These are phyloP conservation scores for Salvator merianae DNA, from an alignment of 2,113 vertebrate genomes.

Conservation along the genomic window DNA sequence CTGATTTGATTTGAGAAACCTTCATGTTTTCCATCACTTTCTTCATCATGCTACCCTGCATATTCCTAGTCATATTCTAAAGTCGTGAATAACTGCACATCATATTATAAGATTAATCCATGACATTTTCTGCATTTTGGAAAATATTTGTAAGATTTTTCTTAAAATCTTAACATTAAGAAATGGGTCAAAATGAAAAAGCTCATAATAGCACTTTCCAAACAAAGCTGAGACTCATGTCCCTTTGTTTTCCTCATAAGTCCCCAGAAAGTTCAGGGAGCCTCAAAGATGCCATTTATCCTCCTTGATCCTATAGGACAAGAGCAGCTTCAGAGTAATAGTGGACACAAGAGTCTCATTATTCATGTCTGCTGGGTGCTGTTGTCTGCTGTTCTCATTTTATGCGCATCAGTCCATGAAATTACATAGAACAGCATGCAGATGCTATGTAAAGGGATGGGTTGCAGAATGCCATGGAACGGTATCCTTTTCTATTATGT, in stretches of 20 bases:
- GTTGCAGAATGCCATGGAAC: not conserved
- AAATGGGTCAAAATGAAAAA: not conserved
- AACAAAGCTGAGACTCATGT: not conserved
- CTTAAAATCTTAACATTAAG: not conserved
- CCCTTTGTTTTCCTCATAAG: not conserved
- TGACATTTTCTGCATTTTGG: not conserved
- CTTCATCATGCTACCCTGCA: not conserved
- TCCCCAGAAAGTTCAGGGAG: not conserved
- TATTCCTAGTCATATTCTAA: too few relatives aligned
- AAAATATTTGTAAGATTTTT: not conserved
- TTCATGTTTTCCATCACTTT: not conserved
- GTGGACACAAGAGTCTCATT: not conserved
- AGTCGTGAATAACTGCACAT: too few relatives aligned
- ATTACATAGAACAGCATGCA: not conserved
- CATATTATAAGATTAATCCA: too few relatives aligned
- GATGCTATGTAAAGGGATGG: not conserved
- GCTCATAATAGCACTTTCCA: not conserved
- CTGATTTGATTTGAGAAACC: not conserved
- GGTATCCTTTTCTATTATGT: not conserved
- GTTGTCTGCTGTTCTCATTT: not conserved
- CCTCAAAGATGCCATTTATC: not conserved
- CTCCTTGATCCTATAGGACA: not conserved
- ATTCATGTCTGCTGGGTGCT: not conserved
- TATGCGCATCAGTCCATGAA: not conserved
- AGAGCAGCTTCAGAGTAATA: not conserved